Evolutionary conservation across 2,797 vertebrate species (phyloP), one percentile per base, ranked within the genome.

Genomic region (Chiropotes sagulatus): DNA sequence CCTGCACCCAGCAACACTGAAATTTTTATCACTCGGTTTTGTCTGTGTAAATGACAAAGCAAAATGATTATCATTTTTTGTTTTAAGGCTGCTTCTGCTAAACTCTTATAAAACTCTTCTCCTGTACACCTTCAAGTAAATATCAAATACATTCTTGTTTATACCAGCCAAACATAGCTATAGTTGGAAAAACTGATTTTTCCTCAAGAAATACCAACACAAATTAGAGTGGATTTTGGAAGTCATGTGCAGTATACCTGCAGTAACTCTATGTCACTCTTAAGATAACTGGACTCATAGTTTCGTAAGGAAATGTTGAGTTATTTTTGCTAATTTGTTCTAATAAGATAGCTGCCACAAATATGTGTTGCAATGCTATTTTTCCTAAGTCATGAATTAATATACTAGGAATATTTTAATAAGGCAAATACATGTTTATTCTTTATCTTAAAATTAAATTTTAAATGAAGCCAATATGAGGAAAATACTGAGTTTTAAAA

Each of bases 241-340:
- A 76, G 54, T 48, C 13, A 28, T 58, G 5, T 90, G 73, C n/a
- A 86, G 7, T 50, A 11, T 89, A 85, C 39, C 28, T 90, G 10
- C 4, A 81, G 30, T 81, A 67, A 86, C 20, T 46, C 54, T 52
- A 7, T 58, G 28, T 81, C 19, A 67, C 67, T 93, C 82, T 64
- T 64, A n/a, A 67, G 48, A 90, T 76, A 91, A 67, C 28, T 82
- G 33, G 28, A 91, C 81, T 94, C 26, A 57, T n/a, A 93, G 50
- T 81, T 96, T 80, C 75, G 24, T 36, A 94, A 90, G 61, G 54
- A 95, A 89, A 85, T 26, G 15, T 92, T 79, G 39, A 89, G 52
- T n/a, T 85, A 54, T 92, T 54, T 92, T 84, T 88, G 54, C 76
- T 78, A 87, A 78, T 75, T 76, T 75, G 19, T 86, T 67, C 93